phyloP scores from a whole-genome alignment of 2,797 vertebrate genomes.

The Graptemys geographica region DNA sequence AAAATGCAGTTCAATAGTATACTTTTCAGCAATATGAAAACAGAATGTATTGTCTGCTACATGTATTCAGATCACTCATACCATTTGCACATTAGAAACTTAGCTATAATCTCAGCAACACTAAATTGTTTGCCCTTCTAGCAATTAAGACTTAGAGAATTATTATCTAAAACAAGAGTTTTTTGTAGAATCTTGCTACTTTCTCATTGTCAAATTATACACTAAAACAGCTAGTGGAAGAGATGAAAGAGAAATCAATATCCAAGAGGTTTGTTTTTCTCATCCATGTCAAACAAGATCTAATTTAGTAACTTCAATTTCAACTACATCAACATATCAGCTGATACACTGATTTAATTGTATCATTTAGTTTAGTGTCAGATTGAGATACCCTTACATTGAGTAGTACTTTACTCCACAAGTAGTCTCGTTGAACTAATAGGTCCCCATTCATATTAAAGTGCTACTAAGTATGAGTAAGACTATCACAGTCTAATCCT shows the following conservation, averaged over 20 bases:
- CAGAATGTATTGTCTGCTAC: background rate
- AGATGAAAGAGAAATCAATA: background rate
- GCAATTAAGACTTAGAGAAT: background rate
- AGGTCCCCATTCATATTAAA: no score
- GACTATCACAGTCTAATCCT: background rate
- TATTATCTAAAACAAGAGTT: background rate
- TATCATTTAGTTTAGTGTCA: background rate
- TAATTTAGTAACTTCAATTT: background rate
- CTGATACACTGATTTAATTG: background rate
- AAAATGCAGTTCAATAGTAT: background rate
- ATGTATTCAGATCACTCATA: background rate
- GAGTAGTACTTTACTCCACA: background rate
- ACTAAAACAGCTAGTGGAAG: background rate
- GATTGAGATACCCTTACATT: background rate
- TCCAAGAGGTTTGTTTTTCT: background rate
- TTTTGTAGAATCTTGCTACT: background rate
- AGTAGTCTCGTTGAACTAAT: background rate
- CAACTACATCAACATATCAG: background rate
- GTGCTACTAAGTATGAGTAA: background rate
- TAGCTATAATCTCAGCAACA: background rate
- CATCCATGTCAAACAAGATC: background rate
- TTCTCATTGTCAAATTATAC: background rate
- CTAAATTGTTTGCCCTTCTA: background rate
- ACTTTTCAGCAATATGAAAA: conserved; percentile 20
- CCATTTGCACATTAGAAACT: conserved; percentile 19